A percentile compares a stretch with the other conserved stretches of the same genome.
These are phyloP conservation scores for Drosophila repleta DNA, from an alignment of 1,140 invertebrate genomes.

Conservation along the genomic window DNA sequence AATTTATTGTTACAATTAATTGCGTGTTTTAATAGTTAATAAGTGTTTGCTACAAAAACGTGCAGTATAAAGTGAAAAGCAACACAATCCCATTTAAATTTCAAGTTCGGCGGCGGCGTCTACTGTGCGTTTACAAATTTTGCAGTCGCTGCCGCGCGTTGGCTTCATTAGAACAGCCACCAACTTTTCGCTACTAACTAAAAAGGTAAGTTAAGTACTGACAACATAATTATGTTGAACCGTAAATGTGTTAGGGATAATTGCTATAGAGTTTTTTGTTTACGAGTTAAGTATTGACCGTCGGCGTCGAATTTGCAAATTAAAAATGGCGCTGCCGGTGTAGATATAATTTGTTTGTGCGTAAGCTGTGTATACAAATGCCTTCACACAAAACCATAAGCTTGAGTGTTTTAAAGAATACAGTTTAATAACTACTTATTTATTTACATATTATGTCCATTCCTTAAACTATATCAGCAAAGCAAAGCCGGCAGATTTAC, in stretches of 20 bases:
- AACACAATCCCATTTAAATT: slow-evolving; percentile 1
- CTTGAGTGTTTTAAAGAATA: neutral
- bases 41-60: slow-evolving; percentile 2
- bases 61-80: neutral
- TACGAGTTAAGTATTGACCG: slow-evolving; percentile 15
- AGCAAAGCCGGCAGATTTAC: slow-evolving; percentile 14
- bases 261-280: neutral
- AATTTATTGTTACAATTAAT: slow-evolving; percentile 16
- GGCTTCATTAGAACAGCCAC: slow-evolving; percentile 6
- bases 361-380: slow-evolving; percentile 27
- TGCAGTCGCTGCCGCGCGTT: slow-evolving; percentile 31
- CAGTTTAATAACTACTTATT: neutral
- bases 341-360: slow-evolving; percentile 53
- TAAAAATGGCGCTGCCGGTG: slow-evolving; percentile 73
- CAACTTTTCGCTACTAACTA: slow-evolving; percentile 28
- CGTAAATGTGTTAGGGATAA: no score
- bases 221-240: neutral
- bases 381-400: neutral
- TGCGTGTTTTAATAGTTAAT: slow-evolving; percentile 7
- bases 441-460: neutral
- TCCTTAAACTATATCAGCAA: neutral
- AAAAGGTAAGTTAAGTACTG: slow-evolving; percentile 48
- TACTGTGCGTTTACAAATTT: slow-evolving; percentile 34
- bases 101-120: slow-evolving; percentile 49
- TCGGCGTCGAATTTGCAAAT: slow-evolving; percentile 57